These are phyloP conservation scores for Pogonomyrmex barbatus DNA, from an alignment of 1,140 invertebrate genomes.

Conservation along the genomic window DNA sequence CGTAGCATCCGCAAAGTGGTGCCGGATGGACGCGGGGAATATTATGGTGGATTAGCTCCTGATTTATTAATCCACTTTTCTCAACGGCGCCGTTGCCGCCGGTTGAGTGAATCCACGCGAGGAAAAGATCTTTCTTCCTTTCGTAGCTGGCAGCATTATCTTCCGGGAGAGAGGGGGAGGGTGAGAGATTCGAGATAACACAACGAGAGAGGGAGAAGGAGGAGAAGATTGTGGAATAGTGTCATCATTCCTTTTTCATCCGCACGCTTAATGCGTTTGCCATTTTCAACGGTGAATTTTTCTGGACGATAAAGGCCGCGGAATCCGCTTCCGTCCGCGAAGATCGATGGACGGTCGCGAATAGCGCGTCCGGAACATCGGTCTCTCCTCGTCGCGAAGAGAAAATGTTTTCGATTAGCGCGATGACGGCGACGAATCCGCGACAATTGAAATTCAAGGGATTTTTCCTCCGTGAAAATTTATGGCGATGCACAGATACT, in stretches of 20 bases:
- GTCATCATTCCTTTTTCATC: conserved; percentile 55
- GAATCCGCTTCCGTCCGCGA: conserved; percentile 51
- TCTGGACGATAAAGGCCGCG: conserved; percentile 43
- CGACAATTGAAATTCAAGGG: conserved; percentile 36
- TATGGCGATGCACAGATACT: background rate
- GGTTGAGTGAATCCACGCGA: conserved; percentile 52
- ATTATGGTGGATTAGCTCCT: conserved; percentile 56
- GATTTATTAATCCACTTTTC: conserved; percentile 67
- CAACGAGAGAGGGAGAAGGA: background rate
- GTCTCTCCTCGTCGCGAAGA: conserved; percentile 6
- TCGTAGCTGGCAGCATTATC: conserved; percentile 45
- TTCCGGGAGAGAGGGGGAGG: conserved; percentile 1
- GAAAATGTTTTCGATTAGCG: conserved; percentile 49
- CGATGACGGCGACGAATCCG: conserved; percentile 22
- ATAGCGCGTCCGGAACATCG: conserved; percentile 12
- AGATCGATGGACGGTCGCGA: conserved; percentile 47
- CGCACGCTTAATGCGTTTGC: conserved; percentile 54
- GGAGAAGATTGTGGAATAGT: conserved; percentile 3
- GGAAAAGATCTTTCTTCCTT: conserved; percentile 39
- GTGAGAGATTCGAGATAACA: background rate
- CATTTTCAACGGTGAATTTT: conserved; percentile 59
- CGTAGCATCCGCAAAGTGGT: conserved; percentile 40
- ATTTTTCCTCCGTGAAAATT: conserved; percentile 2
- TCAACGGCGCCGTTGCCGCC: conserved; percentile 21
- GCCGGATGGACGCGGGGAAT: conserved; percentile 32